Evolutionary conservation across 2,113 vertebrate species (phyloP), one percentile per base, ranked within the genome.

Genomic region (Alces alces): DNA sequence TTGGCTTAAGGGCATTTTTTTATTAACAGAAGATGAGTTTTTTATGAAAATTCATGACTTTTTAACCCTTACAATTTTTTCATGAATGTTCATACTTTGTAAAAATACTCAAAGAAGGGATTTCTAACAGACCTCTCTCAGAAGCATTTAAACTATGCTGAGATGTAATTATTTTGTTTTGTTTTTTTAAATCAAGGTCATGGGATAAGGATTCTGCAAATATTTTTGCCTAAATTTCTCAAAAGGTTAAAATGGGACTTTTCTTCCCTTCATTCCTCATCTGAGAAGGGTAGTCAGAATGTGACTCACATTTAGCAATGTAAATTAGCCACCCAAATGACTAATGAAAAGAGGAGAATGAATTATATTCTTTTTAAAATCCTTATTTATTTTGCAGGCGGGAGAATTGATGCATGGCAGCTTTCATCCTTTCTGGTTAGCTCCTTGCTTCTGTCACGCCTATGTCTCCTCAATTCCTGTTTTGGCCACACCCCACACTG

Each of bases 1-100:
- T 90, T 95, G 94, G 89, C 79, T 89, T 54, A 57, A 60, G 36
- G 93, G 27, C 61, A 94, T 79, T 88, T 83, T 82, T 28, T 8
- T 17, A 91, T 28, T 61, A 84, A 95, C 39, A 86, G 84, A 96
- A 91, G 86, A 89, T 96, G 66, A 84, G 3, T 91, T 89, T 89
- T 91, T 91, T 58, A 58, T 19, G 79, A 73, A 95, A 96, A 91
- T 12, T 70, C 54, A 12, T 45, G 23, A 50, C 15, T 83, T 88
- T 79, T 66, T 43, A 89, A 33, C 45, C 17, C 36, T 90, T 61
- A 54, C 45, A 86, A 73, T 45, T 50, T 70, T 70, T 78, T 2
- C 82, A 21, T 61, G 30, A 64, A 64, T 94, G 84, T 86, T 85
- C 28, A 64, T 80, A 90, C 28, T 19, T 50, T 3, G 45, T 33